Conservation (phyloP, 35 echinoderm and acorn worm genomes). For the Nesometra sesokonis region DNA sequence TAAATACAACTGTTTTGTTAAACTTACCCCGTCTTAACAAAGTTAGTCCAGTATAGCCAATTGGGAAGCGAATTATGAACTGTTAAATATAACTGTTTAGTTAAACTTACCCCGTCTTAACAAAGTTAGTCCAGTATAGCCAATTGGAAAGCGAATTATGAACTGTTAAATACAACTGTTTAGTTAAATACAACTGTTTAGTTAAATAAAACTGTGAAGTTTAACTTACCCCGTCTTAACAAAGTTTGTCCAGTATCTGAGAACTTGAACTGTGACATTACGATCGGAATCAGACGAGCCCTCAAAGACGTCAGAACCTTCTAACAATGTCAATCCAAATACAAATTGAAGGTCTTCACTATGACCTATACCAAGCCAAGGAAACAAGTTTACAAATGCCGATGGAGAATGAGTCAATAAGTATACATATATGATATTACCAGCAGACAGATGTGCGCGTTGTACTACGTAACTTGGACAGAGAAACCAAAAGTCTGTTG, state of each 20-base stretch:
- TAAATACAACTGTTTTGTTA: no score
- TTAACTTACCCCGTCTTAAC: constrained; percentile 44
- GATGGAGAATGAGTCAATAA: constrained; percentile 58
- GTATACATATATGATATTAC: constrained; percentile 42
- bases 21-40: no score
- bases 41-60: no score
- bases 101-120: no score
- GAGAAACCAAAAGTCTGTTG: constrained; percentile 41
- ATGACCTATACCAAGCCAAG: constrained; percentile 38
- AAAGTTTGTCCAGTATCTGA: no score
- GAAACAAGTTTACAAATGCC: constrained; percentile 9
- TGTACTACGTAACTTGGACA: constrained; percentile 54
- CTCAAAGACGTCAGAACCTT: constrained; percentile 3
- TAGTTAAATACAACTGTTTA: no score
- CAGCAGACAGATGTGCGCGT: constrained; percentile 7
- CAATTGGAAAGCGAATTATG: no score
- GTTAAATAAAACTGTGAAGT: no score
- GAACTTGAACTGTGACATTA: constrained; percentile 14
- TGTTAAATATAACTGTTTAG: no score
- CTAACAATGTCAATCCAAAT: constrained; percentile 15
- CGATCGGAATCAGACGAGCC: constrained; percentile 12
- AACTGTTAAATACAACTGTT: no score
- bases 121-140: no score
- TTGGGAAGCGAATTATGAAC: no score
- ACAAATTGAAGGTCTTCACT: constrained; percentile 69